Evolutionary conservation across 2,797 vertebrate species (phyloP).

Genomic region (Syngnathus acus): DNA sequence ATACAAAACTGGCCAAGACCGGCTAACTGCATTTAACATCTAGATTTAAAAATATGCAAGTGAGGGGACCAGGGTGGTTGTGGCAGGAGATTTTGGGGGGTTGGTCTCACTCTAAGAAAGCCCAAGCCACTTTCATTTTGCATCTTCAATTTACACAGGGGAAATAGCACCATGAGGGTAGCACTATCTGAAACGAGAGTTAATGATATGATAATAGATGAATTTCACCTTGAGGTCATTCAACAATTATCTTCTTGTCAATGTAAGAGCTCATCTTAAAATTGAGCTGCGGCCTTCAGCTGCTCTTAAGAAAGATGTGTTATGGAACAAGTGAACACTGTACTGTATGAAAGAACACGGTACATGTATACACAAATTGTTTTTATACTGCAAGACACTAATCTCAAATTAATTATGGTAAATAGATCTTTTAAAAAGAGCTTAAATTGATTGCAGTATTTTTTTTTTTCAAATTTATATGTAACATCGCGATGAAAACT

Average conservation of each 20-base stretch:
- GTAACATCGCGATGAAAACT: too few species aligned
- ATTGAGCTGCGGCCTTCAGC: not conserved
- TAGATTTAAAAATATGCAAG: not conserved
- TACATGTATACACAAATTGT: too few species aligned
- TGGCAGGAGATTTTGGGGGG: slow-evolving; percentile 34
- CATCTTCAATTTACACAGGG: slow-evolving; percentile 19
- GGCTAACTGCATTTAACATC: not conserved
- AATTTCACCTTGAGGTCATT: slow-evolving; percentile 49
- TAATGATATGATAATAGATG: slow-evolving; percentile 42
- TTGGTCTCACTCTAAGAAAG: not conserved
- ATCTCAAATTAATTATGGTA: too few species aligned
- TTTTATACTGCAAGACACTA: too few species aligned
- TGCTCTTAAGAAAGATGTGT: not conserved
- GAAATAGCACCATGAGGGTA: not conserved
- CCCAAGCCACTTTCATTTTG: slow-evolving; percentile 18
- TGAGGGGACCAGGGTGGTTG: slow-evolving; percentile 12
- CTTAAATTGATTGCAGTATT: too few species aligned
- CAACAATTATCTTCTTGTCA: slow-evolving; percentile 51
- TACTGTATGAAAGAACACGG: too few species aligned
- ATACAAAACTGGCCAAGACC: not conserved
- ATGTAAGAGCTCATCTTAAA: not conserved
- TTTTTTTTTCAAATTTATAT: too few species aligned
- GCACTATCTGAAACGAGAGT: not conserved
- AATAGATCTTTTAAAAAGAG: too few species aligned
- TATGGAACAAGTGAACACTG: not conserved